Conservation (phyloP, 2,888 invertebrate species). For the Dryocosmus kuriphilus region DNA sequence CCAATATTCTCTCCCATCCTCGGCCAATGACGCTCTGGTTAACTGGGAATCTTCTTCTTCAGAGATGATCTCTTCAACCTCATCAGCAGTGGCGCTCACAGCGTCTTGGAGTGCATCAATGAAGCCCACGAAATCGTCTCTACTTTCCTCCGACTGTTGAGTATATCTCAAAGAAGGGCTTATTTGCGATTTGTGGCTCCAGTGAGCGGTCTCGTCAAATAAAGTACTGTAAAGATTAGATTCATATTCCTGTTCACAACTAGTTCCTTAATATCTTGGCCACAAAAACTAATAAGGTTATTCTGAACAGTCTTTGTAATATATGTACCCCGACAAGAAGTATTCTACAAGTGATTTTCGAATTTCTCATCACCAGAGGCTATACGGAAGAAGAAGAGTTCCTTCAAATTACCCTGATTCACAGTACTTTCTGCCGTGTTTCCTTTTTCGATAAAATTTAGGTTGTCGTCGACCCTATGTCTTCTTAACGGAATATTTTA, state of each 20-base stretch:
- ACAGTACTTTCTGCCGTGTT: neutral
- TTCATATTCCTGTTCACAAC: conserved; percentile 1
- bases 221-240: conserved; percentile 41
- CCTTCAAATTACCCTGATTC: conserved; percentile 31
- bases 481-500: conserved; percentile 35
- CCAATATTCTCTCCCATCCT: neutral
- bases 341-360: neutral
- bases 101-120: conserved; percentile 37
- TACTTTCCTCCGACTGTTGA: conserved; percentile 19
- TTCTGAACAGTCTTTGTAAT: no score
- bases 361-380: conserved; percentile 31
- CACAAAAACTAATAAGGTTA: neutral
- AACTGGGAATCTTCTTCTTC: neutral
- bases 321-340: neutral
- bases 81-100: neutral
- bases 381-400: conserved; percentile 16
- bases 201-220: conserved; percentile 49
- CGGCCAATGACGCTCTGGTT: conserved; percentile 3
- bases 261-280: neutral
- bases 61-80: conserved; percentile 13
- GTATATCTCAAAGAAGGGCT: conserved; percentile 42
- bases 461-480: conserved; percentile 38
- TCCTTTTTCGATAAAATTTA: no score
- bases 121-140: conserved; percentile 41
- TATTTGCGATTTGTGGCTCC: conserved; percentile 45